phyloP scores from a whole-genome alignment of 2,113 vertebrate genomes.

The Microcebus lehilahytsara region DNA sequence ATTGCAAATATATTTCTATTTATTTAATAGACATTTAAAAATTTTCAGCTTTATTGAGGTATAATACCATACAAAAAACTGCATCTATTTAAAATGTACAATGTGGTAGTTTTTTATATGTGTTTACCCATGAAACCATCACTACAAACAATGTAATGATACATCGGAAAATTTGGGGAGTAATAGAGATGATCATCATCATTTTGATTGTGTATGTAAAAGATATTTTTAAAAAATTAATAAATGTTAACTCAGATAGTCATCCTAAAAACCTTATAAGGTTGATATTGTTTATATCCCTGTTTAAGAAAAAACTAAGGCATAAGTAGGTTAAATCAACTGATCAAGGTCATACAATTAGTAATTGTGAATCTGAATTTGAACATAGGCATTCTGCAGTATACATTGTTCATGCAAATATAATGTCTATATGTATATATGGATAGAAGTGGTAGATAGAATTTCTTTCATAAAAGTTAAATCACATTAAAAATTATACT shows the following conservation, averaged over 20 bases:
- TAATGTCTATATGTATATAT: background rate
- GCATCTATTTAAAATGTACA: background rate
- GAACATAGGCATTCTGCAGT: background rate
- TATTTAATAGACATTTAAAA: background rate
- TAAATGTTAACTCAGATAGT: background rate
- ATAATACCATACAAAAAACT: background rate
- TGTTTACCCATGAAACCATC: background rate
- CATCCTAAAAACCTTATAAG: background rate
- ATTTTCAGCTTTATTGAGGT: background rate
- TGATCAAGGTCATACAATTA: background rate
- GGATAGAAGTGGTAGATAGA: background rate
- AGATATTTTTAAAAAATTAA: background rate
- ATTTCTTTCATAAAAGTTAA: conserved; percentile 40
- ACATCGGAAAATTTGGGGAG: background rate
- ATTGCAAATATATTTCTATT: background rate
- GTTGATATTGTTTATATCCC: background rate
- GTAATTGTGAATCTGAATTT: background rate
- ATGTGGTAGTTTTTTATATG: background rate
- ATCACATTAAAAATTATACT: background rate
- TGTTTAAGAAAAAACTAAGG: conserved; percentile 22
- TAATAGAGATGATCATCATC: background rate
- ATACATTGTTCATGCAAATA: conserved; percentile 6
- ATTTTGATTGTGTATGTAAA: background rate
- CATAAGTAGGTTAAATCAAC: background rate
- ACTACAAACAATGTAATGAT: background rate